These are phyloP conservation scores for Panagrolaimus sp. DNA, from an alignment of 1,140 invertebrate genomes.

Conservation along the genomic window DNA sequence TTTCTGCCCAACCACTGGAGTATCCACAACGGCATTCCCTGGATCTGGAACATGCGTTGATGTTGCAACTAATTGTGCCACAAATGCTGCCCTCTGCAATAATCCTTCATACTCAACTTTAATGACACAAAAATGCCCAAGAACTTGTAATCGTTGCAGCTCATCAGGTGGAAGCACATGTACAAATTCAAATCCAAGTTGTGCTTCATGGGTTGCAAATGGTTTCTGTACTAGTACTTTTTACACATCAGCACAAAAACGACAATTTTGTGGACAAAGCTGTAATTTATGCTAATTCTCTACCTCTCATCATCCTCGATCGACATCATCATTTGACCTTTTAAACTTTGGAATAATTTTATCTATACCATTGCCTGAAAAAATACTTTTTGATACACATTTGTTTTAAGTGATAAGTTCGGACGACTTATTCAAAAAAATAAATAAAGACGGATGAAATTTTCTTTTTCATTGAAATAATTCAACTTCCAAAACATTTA, in stretches of 20 bases:
- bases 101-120: not conserved
- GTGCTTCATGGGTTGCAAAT: not conserved
- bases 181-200: not conserved
- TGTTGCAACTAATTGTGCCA: not conserved
- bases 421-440: no score
- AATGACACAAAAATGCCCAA: not conserved
- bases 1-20: not conserved
- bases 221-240: not conserved
- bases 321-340: no score
- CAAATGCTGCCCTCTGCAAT: not conserved
- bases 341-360: no score
- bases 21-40: no score
- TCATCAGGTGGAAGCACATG: not conserved
- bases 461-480: no score
- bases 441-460: no score
- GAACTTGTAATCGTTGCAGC: not conserved
- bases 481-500: no score
- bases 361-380: no score
- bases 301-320: no score
- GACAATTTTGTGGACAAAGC: not conserved
- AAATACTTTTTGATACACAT: no score
- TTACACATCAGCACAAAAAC: not conserved
- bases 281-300: not conserved
- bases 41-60: not conserved
- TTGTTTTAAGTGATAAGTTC: no score